Conservation (phyloP, 1,140 invertebrate species). For the Paralvinella palmiformis region DNA sequence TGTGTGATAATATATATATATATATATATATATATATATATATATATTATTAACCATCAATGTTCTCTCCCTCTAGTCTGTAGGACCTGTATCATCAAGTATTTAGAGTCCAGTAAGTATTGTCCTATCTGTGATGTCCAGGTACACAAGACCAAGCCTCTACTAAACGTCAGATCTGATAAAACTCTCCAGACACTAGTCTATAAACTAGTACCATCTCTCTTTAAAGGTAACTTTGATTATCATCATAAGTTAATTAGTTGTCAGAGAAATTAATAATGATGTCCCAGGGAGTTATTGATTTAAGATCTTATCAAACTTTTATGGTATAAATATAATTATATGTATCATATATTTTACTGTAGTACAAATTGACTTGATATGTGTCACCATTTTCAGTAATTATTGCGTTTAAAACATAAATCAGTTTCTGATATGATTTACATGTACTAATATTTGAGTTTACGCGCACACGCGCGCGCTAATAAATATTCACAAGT, state of each 20-base stretch:
- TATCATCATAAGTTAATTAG: not conserved
- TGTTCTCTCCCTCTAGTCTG: no score
- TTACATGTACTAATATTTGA: not conserved
- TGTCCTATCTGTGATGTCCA: conserved; percentile 51
- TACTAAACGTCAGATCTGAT: conserved; percentile 55
- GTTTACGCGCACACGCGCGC: not conserved
- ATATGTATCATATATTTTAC: not conserved
- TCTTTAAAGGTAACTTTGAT: conserved; percentile 64
- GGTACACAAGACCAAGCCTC: conserved; percentile 54
- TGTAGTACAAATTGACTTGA: not conserved
- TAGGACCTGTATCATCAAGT: conserved; percentile 52
- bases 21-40: no score
- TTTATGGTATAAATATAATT: not conserved
- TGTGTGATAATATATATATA: no score
- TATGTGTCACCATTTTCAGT: not conserved
- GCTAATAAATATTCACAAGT: not conserved
- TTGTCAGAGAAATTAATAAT: not conserved
- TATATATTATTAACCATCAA: no score
- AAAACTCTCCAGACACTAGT: conserved; percentile 91
- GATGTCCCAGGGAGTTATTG: not conserved
- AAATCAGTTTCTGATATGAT: not conserved
- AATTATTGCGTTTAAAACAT: not conserved
- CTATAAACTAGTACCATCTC: conserved; percentile 88
- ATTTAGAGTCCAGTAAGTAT: conserved; percentile 48
- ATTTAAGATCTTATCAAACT: not conserved